Conservation (phyloP, 1,140 invertebrate genomes). For the Rhyzopertha dominica region DNA sequence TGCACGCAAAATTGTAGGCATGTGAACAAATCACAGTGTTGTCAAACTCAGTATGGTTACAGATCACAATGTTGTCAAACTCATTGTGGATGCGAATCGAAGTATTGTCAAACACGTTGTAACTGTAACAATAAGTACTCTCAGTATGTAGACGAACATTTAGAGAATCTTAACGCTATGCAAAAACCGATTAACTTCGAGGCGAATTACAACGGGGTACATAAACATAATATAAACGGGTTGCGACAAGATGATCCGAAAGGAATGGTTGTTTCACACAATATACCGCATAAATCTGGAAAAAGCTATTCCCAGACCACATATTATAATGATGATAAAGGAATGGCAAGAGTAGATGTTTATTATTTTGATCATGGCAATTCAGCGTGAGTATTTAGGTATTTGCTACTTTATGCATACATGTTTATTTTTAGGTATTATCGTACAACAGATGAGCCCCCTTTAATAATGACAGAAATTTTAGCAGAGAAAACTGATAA, state of each 20-base stretch:
- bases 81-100: not conserved
- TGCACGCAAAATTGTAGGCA: constrained; percentile 1
- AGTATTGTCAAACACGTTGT: not conserved
- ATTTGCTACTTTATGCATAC: not conserved
- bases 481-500: constrained; percentile 55
- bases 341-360: constrained; percentile 51
- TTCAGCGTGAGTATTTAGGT: constrained; percentile 46
- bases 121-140: not conserved
- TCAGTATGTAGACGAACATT: constrained; percentile 8
- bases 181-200: constrained; percentile 4
- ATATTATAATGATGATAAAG: constrained; percentile 17
- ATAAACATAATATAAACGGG: constrained; percentile 22
- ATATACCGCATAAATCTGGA: not conserved
- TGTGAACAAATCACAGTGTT: constrained; percentile 3
- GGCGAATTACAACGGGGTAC: constrained; percentile 2
- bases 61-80: not conserved
- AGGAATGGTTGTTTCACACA: constrained; percentile 5
- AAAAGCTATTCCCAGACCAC: constrained; percentile 11
- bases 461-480: constrained; percentile 51
- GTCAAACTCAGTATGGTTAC: not conserved
- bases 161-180: constrained; percentile 13
- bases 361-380: constrained; percentile 66
- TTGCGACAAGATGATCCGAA: constrained; percentile 14
- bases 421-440: constrained; percentile 47
- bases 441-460: constrained; percentile 56